phyloP scores from a whole-genome alignment of 2,888 invertebrate genomes.

The Tipula helvola region DNA sequence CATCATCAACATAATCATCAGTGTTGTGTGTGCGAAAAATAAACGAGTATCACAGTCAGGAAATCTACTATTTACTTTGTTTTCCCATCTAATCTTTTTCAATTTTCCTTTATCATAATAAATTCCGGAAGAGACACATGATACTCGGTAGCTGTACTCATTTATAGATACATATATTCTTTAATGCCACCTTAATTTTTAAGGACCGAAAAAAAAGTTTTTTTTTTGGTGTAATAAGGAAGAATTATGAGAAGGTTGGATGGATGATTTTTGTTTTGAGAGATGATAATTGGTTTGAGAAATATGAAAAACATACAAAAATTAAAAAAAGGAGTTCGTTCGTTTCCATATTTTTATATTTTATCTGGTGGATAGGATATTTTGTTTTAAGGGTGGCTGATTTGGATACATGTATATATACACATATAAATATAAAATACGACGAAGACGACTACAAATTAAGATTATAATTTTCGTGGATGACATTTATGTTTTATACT shows the following conservation, averaged over 20 bases:
- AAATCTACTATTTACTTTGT: not conserved
- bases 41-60: not conserved
- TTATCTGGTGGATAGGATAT: not conserved
- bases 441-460: constrained; percentile 10
- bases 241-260: constrained; percentile 9
- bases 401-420: not conserved
- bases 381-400: not conserved
- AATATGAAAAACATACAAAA: not conserved
- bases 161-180: not conserved
- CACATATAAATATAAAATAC: constrained; percentile 5
- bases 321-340: not conserved
- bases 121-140: constrained; percentile 4
- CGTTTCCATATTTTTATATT: not conserved
- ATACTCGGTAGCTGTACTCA: not conserved
- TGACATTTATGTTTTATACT: constrained; percentile 9
- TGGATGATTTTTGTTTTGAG: constrained; percentile 5
- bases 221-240: not conserved
- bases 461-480: constrained; percentile 11
- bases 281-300: constrained; percentile 8
- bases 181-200: not conserved
- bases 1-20: not conserved
- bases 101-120: constrained; percentile 4
- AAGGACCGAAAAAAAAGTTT: not conserved
- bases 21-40: not conserved
- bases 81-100: not conserved